phyloP scores from a whole-genome alignment of 2,888 invertebrate species.

The Polietes domitor region DNA sequence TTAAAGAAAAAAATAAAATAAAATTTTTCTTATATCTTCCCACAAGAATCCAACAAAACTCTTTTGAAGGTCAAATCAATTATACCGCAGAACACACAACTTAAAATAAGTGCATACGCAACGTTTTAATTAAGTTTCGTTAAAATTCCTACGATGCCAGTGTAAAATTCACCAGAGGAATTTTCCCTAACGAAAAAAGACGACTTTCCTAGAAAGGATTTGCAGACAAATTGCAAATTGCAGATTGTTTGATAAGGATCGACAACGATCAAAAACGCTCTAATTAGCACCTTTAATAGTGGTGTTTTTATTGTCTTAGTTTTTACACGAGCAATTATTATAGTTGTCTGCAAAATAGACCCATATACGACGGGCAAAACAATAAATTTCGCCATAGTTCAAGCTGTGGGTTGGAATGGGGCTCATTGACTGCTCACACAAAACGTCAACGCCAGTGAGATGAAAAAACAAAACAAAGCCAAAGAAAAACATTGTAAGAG shows the following conservation, averaged over 20 bases:
- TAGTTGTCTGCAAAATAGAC: background rate
- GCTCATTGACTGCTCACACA: slow-evolving; percentile 30
- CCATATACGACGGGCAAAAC: slow-evolving; percentile 27
- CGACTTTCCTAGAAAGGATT: no score
- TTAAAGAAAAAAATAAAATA: no score
- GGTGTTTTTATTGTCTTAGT: background rate
- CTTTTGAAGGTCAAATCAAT: no score
- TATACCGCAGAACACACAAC: no score
- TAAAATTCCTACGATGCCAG: no score
- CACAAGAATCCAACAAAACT: no score
- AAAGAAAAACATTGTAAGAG: slow-evolving; percentile 20
- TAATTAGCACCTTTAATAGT: slow-evolving; percentile 19
- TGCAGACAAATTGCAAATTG: background rate
- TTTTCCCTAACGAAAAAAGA: no score
- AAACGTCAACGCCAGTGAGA: slow-evolving; percentile 20
- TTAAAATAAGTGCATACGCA: no score
- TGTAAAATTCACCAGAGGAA: no score
- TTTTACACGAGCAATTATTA: slow-evolving; percentile 3
- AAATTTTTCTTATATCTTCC: no score
- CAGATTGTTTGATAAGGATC: slow-evolving; percentile 12
- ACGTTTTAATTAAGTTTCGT: no score
- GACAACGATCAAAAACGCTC: background rate
- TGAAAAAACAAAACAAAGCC: background rate
- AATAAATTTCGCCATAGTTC: slow-evolving; percentile 3
- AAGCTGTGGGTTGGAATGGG: slow-evolving; percentile 18